Base-by-base conservation (phyloP, 1,140 invertebrate genomes). In the Drosophila sulfurigaster region DNA sequence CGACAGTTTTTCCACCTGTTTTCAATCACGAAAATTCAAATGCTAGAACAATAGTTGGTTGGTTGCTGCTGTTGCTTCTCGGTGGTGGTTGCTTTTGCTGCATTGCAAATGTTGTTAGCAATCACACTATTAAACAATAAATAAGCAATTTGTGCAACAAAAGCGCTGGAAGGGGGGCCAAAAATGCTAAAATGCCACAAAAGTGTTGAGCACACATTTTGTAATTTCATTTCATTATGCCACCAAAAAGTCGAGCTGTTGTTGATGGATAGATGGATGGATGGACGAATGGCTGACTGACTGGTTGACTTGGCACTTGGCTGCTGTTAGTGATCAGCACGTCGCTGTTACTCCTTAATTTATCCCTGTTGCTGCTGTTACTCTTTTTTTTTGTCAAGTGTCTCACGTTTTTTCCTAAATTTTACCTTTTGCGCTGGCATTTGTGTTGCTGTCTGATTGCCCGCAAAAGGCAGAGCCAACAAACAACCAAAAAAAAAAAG, bases 401-500 rank as follows among this genome's bases (percentile, higher is more conserved):
- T 15, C 16, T 35, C 45, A 25, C 3, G 3, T 16, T 41, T 41
- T 6, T 20, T 46, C n/a, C 59, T 48, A 16, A 25, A 48, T 41
- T 54, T 46, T 10, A 28, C 16, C 75, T 28, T 49, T 56, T 46
- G 30, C 51, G 15, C 38, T 41, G 69, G 58, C 73, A 82, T 87
- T 82, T 88, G 83, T 88, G 83, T 88, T 88, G 83, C 77, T 81
- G 83, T 88, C 83, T 88, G 82, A 88, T 88, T 88, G 83, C 74
- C 83, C 77, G 74, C 79, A 83, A 83, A 87, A 87, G 77, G 75
- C 64, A 71, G 74, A 48, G 59, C 43, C 20, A 57, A 64, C 45
- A 74, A 52, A 66, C 67, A 64, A 49, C 43, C n/a, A 48, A 13
- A 15, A 45, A 45, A 49, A 46, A 32, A 38, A 54, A 59, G 11